A percentile compares a stretch with the other conserved stretches of the same genome.
phyloP scores from a whole-genome alignment of 2,888 invertebrate species.

The Gymnocheta viridis region DNA sequence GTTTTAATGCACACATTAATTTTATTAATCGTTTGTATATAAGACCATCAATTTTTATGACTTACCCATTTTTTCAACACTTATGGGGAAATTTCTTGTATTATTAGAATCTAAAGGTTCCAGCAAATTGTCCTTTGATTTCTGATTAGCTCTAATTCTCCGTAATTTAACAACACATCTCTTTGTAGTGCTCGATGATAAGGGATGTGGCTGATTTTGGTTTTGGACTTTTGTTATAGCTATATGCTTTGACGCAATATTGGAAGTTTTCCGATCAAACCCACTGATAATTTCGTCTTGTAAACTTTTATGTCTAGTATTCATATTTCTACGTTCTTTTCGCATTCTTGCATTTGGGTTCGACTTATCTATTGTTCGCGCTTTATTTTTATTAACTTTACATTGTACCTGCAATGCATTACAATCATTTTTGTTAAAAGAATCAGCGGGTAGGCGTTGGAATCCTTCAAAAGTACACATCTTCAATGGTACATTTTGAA shows the following conservation, averaged over 20 bases:
- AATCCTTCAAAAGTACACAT: conserved; percentile 29
- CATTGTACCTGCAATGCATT: conserved; percentile 55
- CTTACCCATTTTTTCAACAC: not conserved
- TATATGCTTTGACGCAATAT: not conserved
- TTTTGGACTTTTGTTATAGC: not conserved
- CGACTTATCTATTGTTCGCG: not conserved
- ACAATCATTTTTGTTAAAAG: not conserved
- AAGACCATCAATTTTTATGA: not conserved
- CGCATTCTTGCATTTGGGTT: not conserved
- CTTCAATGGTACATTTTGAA: not conserved
- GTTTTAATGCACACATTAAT: too few relatives aligned
- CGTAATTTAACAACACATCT: not conserved
- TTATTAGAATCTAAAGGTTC: not conserved
- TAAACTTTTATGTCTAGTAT: not conserved
- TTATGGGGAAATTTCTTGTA: not conserved
- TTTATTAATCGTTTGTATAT: too few relatives aligned
- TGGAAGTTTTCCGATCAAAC: too few relatives aligned
- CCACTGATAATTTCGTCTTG: too few relatives aligned
- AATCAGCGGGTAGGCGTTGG: not conserved
- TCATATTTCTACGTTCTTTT: too few relatives aligned
- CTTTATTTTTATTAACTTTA: not conserved
- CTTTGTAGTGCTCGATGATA: not conserved
- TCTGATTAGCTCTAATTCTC: not conserved
- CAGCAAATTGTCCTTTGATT: not conserved
- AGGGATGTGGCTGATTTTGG: not conserved